Evolutionary conservation across 37 sponge, comb jelly and placozoan species (phyloP).

Genomic region (Beroe forskalii): DNA sequence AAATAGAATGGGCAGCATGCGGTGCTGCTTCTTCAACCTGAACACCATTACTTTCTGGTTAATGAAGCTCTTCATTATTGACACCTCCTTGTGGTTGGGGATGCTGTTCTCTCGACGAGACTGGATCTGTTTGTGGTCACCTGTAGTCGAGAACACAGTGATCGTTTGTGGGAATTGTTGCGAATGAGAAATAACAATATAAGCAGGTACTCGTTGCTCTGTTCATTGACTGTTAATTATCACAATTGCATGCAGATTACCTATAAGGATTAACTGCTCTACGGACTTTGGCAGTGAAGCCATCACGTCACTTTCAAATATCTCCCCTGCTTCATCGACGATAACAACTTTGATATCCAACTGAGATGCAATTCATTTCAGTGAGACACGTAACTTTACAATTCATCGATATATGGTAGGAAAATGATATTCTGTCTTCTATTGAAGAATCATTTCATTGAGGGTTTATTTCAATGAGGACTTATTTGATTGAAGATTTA

Average conservation of each 20-base stretch:
- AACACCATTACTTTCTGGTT: neutral
- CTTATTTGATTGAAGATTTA: too few relatives aligned
- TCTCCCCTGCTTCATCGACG: slow-evolving; percentile 24
- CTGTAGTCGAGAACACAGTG: neutral
- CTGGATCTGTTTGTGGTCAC: slow-evolving; percentile 12
- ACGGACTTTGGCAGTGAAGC: neutral
- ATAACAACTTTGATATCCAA: neutral
- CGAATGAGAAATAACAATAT: too few relatives aligned
- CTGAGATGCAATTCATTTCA: too few relatives aligned
- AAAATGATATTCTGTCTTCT: too few relatives aligned
- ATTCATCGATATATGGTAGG: too few relatives aligned
- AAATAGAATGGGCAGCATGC: slow-evolving; percentile 7
- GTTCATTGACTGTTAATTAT: too few relatives aligned
- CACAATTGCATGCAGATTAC: too few relatives aligned
- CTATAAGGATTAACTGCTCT: neutral
- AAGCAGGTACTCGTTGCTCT: too few relatives aligned
- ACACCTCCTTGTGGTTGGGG: neutral
- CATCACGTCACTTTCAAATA: neutral
- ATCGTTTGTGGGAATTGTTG: too few relatives aligned
- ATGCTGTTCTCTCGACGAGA: slow-evolving; percentile 14
- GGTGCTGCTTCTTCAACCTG: neutral
- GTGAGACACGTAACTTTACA: too few relatives aligned
- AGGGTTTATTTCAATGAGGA: too few relatives aligned
- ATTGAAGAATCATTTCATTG: too few relatives aligned
- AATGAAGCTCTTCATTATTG: neutral